Evolutionary conservation across 2,797 vertebrate genomes (phyloP).

Genomic region (Dipus sagitta): DNA sequence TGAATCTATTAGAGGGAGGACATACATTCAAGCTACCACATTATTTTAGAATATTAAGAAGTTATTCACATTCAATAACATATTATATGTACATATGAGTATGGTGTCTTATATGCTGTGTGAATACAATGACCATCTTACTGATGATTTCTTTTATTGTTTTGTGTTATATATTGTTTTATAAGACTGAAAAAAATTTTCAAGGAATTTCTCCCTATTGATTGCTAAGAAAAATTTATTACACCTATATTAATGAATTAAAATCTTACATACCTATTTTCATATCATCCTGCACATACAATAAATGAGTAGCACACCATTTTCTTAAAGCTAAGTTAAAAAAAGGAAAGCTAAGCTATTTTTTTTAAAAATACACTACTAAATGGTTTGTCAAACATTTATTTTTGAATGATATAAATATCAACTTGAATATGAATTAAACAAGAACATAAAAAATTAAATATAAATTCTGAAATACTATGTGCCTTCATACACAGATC

Average conservation of each 20-base stretch:
- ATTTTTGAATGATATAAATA: background rate
- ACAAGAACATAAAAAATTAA: background rate
- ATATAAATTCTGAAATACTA: background rate
- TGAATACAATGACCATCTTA: constrained; percentile 8
- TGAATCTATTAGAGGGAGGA: too few species aligned
- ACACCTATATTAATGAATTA: background rate
- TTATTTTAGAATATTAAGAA: constrained; percentile 1
- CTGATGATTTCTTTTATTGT: constrained; percentile 2
- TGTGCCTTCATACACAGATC: background rate
- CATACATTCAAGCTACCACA: too few species aligned
- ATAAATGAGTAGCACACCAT: background rate
- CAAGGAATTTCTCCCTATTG: constrained; percentile 18
- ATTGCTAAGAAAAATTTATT: background rate
- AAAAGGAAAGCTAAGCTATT: background rate
- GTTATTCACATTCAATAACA: background rate
- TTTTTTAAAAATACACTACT: constrained; percentile 7
- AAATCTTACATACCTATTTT: constrained; percentile 40
- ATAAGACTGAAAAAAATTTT: background rate
- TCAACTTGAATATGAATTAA: constrained; percentile 15
- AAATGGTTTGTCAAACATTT: constrained; percentile 33
- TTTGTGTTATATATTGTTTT: constrained; percentile 35
- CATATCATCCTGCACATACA: background rate
- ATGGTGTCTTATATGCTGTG: background rate
- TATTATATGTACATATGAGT: background rate
- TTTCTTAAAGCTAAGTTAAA: background rate